Conservation (phyloP, 1,140 invertebrate species). For the Lordiphosa stackelbergi region DNA sequence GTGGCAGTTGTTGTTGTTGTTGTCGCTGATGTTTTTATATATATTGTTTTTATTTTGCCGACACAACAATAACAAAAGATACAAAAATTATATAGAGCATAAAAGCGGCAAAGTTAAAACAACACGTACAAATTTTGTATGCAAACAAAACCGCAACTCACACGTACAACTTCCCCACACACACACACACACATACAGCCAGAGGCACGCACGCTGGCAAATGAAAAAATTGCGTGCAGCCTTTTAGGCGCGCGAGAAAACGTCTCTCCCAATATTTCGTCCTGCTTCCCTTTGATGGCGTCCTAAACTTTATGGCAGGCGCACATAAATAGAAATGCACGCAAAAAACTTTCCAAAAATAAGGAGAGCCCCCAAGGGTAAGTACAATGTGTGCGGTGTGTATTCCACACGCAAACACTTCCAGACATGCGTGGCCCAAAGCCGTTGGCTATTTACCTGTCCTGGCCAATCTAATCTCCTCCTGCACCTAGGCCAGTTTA, state of each 20-base stretch:
- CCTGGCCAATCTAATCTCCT: conserved; percentile 51
- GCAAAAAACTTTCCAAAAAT: conserved; percentile 40
- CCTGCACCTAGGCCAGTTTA: conserved; percentile 42
- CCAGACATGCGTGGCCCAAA: conserved; percentile 29
- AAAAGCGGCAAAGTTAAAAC: conserved; percentile 55
- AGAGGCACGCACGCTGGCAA: conserved; percentile 39
- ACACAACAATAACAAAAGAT: conserved; percentile 35
- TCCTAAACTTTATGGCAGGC: conserved; percentile 64
- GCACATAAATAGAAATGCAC: conserved; percentile 70
- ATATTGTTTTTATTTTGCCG: conserved; percentile 8
- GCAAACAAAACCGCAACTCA: conserved; percentile 58
- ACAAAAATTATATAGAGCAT: conserved; percentile 39
- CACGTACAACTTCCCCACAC: conserved; percentile 9
- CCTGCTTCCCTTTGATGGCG: conserved; percentile 57
- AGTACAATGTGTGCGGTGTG: not conserved
- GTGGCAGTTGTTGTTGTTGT: conserved; percentile 1
- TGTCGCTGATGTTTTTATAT: conserved; percentile 1
- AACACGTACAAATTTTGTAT: conserved; percentile 65
- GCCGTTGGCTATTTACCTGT: conserved; percentile 37
- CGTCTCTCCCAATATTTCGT: conserved; percentile 25
- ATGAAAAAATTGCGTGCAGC: conserved; percentile 68
- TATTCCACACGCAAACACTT: conserved; percentile 33
- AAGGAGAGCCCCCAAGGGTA: not conserved
- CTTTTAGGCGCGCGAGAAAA: conserved; percentile 56
- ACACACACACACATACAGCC: conserved; percentile 1